Base-by-base conservation (phyloP, 1,140 invertebrate species). In the Prorops nasuta region DNA sequence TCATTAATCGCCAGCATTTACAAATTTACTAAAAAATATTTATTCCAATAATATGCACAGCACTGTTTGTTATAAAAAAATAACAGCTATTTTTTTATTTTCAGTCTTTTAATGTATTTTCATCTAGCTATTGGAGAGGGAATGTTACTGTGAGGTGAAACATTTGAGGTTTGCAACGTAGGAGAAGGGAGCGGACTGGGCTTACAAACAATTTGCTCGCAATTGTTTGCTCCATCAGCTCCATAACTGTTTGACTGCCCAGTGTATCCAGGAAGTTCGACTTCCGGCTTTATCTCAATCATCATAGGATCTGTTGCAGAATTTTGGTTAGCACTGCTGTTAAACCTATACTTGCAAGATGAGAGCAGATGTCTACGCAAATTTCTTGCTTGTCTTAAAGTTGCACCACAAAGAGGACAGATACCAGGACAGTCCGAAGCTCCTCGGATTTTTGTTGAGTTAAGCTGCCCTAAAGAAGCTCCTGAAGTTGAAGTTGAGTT, bases 391-490 rank as follows among this genome's bases (percentile, higher is more conserved):
- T 83, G 82, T 43, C 81, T 72, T 41, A 83, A 77, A 41, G 81
- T 80, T 37, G 81, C 78, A 48, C 81, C 81, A 50, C 83, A 84
- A 10, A 84, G 67, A 31, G 82, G 82, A 72, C 82, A 84, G 46
- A 80, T 77, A 18, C 81, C 82, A 19, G 83, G 83, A 70, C 83
- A 83, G 63, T 84, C 83, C 14, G 83, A 84, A 44, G 83, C 80
- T 22, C 80, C 81, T 36, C 80, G 76, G 32, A 78, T 72, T 60
- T 81, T 79, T 2, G 49, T 35, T 6, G 4, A 10, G 4, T 6
- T 10, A 12, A 48, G n/a, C 12, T 41, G 16, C 24, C 55, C 48
- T n/a, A 49, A 36, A 22, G 45, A 37, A 17, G 54, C 44, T 14
- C 41, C 54, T 20, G 38, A 37, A 2, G 48, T 34, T 12, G 55